phyloP scores from a whole-genome alignment of 2,113 vertebrate genomes.

The Chloroceryle aenea region DNA sequence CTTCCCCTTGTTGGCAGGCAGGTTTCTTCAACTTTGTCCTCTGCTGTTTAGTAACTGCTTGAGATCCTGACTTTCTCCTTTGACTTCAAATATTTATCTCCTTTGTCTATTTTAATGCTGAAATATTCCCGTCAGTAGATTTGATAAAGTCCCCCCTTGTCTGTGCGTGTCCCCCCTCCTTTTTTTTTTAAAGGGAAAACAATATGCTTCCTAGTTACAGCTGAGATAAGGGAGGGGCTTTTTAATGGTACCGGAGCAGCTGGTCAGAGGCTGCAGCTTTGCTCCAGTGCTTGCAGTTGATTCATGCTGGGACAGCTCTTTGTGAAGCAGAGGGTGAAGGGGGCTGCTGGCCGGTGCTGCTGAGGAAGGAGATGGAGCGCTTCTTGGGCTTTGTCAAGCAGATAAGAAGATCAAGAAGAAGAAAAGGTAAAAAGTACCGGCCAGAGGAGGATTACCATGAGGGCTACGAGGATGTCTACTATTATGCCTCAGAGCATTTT shows the following conservation, averaged over 20 bases:
- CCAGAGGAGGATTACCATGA: constrained; percentile 98
- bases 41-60: constrained; percentile 18
- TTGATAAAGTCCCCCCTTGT: constrained; percentile 4
- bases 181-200: not conserved
- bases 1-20: constrained; percentile 56
- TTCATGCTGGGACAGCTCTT: constrained; percentile 60
- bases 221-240: constrained; percentile 24
- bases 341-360: not conserved
- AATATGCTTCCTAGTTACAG: not conserved
- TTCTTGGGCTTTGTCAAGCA: constrained; percentile 94
- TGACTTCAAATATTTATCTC: not conserved
- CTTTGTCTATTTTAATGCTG: not conserved
- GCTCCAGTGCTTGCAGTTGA: not conserved
- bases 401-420: constrained; percentile 89
- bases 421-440: constrained; percentile 96
- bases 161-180: fast-evolving
- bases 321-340: constrained; percentile 36
- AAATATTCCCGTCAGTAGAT: constrained; percentile 2
- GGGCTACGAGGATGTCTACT: constrained; percentile 98
- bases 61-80: not conserved
- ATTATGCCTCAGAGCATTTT: constrained; percentile 93
- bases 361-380: constrained; percentile 85
- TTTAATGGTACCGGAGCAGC: not conserved
- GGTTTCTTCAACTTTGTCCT: constrained; percentile 79
- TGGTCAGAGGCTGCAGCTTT: not conserved